Evolutionary conservation across 1,140 invertebrate genomes (phyloP), one percentile per base, ranked within the genome.

Genomic region (Andricus grossulariae): DNA sequence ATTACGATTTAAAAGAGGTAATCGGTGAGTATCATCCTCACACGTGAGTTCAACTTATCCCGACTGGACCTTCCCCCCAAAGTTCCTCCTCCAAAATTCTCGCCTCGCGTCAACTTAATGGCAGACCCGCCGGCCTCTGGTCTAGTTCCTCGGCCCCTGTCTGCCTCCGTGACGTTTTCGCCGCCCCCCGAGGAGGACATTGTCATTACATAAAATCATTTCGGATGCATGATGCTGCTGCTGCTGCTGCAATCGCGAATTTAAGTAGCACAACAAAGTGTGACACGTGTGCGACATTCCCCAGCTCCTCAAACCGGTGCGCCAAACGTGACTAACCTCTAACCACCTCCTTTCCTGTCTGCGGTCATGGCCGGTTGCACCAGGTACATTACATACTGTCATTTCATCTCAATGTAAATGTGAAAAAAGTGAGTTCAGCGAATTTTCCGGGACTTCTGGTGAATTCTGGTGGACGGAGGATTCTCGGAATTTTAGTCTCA

Each of bases 1-100:
- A 98, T 88, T 99, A 99, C 92, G 97, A 98, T 91, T 93, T 99
- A 76, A 95, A 95, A 85, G 97, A 99, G 93, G 96, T 99, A 85
- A 99, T 99, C 86, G 98, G 98, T 96, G 92, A 93, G 92, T 89
- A 52, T 85, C 32, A 15, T 45, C 76, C 80, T 86, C 89, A 86
- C 18, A 32, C 10, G 50, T 50, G 18, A 32, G 16, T 83, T 79
- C 54, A 51, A 75, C 52, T 72, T 72, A 21, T 50, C 51, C 12
- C 1, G 5, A 13, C 66, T 66, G 25, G 57, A 66, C 57, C 13
- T 16, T 66, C 76, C 15, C 39, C 39, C 50, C n/a, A 72, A 72
- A 25, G 16, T 52, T 39, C 16, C 50, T 51, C 21, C 18, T 54
- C 3, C 51, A 45, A 39, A 50, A 12, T 51, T 10, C 18, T 50